These are phyloP conservation scores for Leucophora obtusa DNA, from an alignment of 2,888 invertebrate genomes.

Conservation along the genomic window DNA sequence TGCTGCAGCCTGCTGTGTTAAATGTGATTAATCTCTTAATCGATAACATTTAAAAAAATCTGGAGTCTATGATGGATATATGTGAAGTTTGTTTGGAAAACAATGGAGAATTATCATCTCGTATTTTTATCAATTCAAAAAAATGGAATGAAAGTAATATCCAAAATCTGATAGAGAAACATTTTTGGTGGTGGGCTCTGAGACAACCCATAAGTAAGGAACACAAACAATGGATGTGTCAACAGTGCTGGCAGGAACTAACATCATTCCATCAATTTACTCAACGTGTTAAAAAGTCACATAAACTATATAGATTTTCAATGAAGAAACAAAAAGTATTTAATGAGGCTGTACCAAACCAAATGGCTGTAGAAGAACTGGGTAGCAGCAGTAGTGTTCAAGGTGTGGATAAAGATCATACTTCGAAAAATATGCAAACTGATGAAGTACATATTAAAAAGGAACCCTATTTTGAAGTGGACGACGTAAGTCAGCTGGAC, in stretches of 20 bases:
- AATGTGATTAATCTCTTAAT: too few relatives aligned
- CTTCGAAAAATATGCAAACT: neutral
- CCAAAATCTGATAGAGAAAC: conserved; percentile 31
- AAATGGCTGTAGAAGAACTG: neutral
- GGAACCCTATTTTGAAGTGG: neutral
- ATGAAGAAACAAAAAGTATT: neutral
- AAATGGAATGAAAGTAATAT: conserved; percentile 32
- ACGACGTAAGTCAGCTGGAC: neutral
- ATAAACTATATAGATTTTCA: neutral
- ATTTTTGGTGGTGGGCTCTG: conserved; percentile 41
- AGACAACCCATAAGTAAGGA: neutral
- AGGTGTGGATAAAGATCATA: neutral
- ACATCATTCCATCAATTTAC: conserved; percentile 24
- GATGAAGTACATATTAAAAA: neutral
- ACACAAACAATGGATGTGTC: conserved; percentile 24
- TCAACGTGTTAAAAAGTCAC: neutral
- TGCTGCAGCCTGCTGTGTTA: too few relatives aligned
- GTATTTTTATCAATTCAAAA: neutral
- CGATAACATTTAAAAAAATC: neutral
- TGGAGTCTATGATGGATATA: neutral
- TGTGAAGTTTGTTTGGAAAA: conserved; percentile 34
- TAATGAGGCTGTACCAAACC: neutral
- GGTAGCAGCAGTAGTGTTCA: neutral
- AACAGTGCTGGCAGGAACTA: conserved; percentile 19
- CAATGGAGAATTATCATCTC: conserved; percentile 11